A percentile compares a stretch with the other conserved stretches of the same genome.
phyloP scores from a whole-genome alignment of 2,888 invertebrate species.

The Eupithecia pulchellata region DNA sequence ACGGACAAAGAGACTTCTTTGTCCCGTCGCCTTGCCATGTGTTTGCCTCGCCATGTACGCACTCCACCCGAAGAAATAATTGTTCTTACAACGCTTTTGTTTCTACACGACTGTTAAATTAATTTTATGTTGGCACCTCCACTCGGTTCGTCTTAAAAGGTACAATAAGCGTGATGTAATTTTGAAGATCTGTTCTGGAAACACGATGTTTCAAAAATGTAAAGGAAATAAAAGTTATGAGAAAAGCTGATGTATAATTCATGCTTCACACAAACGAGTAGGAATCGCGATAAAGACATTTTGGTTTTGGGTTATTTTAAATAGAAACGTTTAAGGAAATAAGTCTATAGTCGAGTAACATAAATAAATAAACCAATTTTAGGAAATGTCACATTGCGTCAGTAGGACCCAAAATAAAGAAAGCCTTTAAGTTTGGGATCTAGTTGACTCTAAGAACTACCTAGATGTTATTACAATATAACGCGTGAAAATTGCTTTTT shows the following conservation, averaged over 20 bases:
- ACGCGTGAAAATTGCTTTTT: background rate
- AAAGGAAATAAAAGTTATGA: background rate
- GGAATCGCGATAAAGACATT: background rate
- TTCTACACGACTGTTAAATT: constrained; percentile 4
- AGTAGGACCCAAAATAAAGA: background rate
- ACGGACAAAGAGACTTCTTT: constrained; percentile 38
- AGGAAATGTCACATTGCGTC: background rate
- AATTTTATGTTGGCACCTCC: constrained; percentile 4
- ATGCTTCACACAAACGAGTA: background rate
- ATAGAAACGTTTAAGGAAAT: background rate
- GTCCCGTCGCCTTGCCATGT: constrained; percentile 12
- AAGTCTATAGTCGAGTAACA: too few relatives aligned
- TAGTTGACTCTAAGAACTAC: background rate
- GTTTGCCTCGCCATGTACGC: constrained; percentile 11
- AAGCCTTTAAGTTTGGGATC: background rate
- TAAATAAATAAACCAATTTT: background rate
- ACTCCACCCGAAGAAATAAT: constrained; percentile 32
- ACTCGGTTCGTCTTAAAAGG: background rate
- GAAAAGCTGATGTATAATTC: background rate
- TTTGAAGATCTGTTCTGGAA: background rate
- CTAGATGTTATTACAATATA: background rate
- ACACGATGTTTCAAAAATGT: background rate
- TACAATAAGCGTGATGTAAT: background rate
- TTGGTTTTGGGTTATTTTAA: background rate
- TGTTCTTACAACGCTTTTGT: constrained; percentile 20